Evolutionary conservation across 1,140 invertebrate genomes (phyloP).

Genomic region (Adelges cooleyi): DNA sequence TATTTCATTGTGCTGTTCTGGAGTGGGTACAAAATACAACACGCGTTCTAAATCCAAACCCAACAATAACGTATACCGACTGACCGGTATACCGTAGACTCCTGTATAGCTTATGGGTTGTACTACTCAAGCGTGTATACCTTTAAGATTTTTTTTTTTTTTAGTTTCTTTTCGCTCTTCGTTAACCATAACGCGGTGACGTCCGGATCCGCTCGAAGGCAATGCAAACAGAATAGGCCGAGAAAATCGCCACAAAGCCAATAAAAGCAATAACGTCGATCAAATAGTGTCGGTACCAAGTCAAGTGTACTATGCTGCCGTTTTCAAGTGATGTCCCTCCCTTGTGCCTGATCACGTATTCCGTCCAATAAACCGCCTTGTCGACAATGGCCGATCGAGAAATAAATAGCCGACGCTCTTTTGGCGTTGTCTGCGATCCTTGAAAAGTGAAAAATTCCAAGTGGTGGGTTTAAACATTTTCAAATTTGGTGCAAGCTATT

Average conservation of each 20-base stretch:
- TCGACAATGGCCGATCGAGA: constrained; percentile 43
- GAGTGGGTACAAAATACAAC: too few species aligned
- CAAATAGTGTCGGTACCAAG: constrained; percentile 24
- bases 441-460: background rate
- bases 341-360: constrained; percentile 45
- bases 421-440: background rate
- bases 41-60: too few species aligned
- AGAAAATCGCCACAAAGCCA: background rate
- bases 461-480: background rate
- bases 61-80: too few species aligned
- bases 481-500: background rate
- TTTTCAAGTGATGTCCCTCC: constrained; percentile 38
- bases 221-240: too few species aligned
- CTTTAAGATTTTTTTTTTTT: too few species aligned
- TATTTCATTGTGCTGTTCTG: too few species aligned
- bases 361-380: constrained; percentile 47
- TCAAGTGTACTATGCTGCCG: background rate
- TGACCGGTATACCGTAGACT: too few species aligned
- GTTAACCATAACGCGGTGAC: too few species aligned
- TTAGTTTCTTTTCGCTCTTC: too few species aligned
- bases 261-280: constrained; percentile 9
- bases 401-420: background rate
- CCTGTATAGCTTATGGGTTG: too few species aligned
- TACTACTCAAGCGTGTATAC: too few species aligned
- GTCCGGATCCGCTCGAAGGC: too few species aligned